phyloP scores from a whole-genome alignment of 2,797 vertebrate species.

The Diplodus sargus region DNA sequence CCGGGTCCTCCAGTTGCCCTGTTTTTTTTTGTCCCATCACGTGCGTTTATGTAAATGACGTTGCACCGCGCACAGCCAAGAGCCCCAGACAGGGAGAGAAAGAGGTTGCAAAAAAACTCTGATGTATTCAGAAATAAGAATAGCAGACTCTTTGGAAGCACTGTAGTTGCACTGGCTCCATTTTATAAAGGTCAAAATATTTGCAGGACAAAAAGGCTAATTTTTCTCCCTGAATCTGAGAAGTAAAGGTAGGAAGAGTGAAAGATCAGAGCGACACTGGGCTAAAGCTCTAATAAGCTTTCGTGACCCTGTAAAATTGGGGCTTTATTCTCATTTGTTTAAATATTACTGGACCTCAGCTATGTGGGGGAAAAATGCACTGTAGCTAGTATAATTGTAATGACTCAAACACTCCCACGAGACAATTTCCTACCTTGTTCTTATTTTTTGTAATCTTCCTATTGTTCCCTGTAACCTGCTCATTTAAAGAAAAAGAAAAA shows the following conservation, averaged over 20 bases:
- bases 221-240: constrained; percentile 57
- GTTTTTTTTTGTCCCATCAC: constrained; percentile 43
- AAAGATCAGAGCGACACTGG: constrained; percentile 62
- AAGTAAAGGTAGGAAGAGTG: constrained; percentile 56
- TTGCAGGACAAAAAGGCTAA: constrained; percentile 64
- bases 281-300: constrained; percentile 70
- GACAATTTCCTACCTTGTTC: constrained; percentile 21
- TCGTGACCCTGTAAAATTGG: constrained; percentile 68
- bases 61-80: constrained; percentile 48
- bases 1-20: constrained; percentile 32
- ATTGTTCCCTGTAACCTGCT: not conserved
- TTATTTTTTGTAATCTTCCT: constrained; percentile 1
- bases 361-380: constrained; percentile 12
- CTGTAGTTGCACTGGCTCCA: constrained; percentile 49
- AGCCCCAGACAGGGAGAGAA: constrained; percentile 33
- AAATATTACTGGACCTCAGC: constrained; percentile 59
- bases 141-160: constrained; percentile 40
- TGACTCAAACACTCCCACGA: constrained; percentile 36
- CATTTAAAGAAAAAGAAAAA: constrained; percentile 1
- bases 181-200: constrained; percentile 78
- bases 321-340: constrained; percentile 68
- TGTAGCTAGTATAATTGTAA: constrained; percentile 46
- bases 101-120: constrained; percentile 36
- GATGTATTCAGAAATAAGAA: constrained; percentile 55
- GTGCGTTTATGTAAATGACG: constrained; percentile 69